Evolutionary conservation across 2,113 vertebrate genomes (phyloP), one percentile per base, ranked within the genome.

Genomic region (Vimba vimba): DNA sequence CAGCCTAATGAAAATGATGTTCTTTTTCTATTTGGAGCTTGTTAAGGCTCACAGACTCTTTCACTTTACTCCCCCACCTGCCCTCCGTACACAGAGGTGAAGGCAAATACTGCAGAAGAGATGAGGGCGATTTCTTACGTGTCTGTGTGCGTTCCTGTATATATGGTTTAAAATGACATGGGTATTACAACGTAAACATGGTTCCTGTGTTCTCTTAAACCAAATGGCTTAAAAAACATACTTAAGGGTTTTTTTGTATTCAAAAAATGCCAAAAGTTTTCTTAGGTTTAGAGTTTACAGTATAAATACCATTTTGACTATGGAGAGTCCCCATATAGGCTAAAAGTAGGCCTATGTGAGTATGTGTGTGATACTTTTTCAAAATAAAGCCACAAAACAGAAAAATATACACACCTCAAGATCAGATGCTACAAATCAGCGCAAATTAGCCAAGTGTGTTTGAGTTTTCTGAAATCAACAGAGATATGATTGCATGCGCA

Each of bases 1-100:
- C 97, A 96, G 96, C 95, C 96, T 97, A 97, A 98, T 97, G 97
- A 98, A 97, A 98, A 98, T 97, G 97, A 98, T 99, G 97, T 99
- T 99, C 98, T 98, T 99, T 99, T 99, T 97, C 94, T 97, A 98
- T 98, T 96, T 96, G 95, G 96, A 64, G 96, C 97, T 98, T 97
- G 96, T 97, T 96, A 97, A 98, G 96, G 96, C 96, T 33, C 96
- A 96, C 92, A 95, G 95, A 97, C 92, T 94, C 94, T 92, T 92
- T 90, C 91, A 87, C 91, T 83, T 96, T 96, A 96, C 95, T 96
- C 79, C 85, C 92, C 91, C 92, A 92, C 92, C 94, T 93, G 91
- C 87, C 93, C 92, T 89, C 64, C 83, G 87, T 88, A 15, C 89
- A 78, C 86, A 59, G 95, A 93, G 94, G 96, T 59, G 96, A 95